Conservation (phyloP, 2,113 vertebrate genomes). For the Chaetorhynchus papuensis region DNA sequence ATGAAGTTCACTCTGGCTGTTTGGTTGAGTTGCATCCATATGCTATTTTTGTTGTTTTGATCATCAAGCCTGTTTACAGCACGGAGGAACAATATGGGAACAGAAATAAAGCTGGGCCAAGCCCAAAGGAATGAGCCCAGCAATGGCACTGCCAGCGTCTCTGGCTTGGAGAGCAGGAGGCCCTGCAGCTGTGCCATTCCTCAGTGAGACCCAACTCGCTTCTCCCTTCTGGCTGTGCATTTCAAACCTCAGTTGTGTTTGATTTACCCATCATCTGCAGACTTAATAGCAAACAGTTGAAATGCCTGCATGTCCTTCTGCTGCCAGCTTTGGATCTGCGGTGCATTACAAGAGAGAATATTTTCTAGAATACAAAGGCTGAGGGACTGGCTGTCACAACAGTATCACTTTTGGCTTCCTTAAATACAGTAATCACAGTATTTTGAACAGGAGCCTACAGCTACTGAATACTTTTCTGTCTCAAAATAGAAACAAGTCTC, state of each 20-base stretch:
- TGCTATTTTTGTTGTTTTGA: conserved; percentile 3
- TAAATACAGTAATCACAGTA: conserved; percentile 23
- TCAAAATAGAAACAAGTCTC: conserved; percentile 41
- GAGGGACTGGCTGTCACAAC: not conserved
- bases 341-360: not conserved
- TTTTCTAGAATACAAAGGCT: not conserved
- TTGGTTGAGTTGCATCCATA: not conserved
- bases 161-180: not conserved
- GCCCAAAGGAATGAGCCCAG: conserved; percentile 16
- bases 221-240: not conserved
- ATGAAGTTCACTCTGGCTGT: not conserved
- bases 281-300: not conserved
- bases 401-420: conserved; percentile 25
- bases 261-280: not conserved
- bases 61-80: conserved; percentile 13
- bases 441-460: conserved; percentile 1
- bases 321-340: not conserved
- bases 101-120: conserved; percentile 35
- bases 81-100: conserved; percentile 13
- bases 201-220: not conserved
- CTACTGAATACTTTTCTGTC: conserved; percentile 22
- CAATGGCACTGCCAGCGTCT: not conserved
- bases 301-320: not conserved
- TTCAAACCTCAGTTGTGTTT: not conserved
- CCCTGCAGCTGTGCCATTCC: not conserved